Percentiles rank a stretch among this genome's conserved stretches.
These are phyloP conservation scores for Gila robusta DNA, from an alignment of 2,797 vertebrate genomes.

Conservation along the genomic window DNA sequence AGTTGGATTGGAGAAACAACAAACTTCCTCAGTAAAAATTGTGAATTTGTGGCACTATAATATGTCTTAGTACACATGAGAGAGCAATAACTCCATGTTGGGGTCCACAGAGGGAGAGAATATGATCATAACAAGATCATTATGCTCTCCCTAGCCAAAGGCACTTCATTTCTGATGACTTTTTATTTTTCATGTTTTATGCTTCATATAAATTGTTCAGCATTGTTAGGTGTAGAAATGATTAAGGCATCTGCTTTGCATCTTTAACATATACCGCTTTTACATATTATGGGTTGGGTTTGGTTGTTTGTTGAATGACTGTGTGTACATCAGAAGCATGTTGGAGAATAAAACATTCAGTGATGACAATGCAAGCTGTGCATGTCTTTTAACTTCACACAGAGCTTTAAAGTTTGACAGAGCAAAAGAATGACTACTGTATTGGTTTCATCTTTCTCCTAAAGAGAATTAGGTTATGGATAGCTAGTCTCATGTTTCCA, in stretches of 20 bases:
- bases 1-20: constrained; percentile 1
- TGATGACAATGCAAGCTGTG: background rate
- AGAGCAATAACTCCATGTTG: constrained; percentile 65
- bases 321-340: background rate
- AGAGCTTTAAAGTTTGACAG: constrained; percentile 28
- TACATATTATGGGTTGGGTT: background rate
- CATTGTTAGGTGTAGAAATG: constrained; percentile 57
- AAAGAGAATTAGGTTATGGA: constrained; percentile 22
- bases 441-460: constrained; percentile 25
- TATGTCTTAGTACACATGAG: constrained; percentile 46
- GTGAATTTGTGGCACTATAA: constrained; percentile 32
- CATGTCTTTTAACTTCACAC: constrained; percentile 1
- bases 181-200: constrained; percentile 71
- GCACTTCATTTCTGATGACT: constrained; percentile 60
- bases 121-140: constrained; percentile 62
- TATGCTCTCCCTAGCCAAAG: constrained; percentile 58
- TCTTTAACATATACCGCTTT: background rate
- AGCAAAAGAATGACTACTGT: constrained; percentile 12
- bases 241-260: constrained; percentile 33
- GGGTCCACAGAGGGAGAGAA: constrained; percentile 50
- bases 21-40: background rate
- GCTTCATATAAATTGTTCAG: constrained; percentile 60
- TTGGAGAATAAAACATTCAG: background rate
- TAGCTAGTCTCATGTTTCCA: constrained; percentile 15
- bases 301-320: constrained; percentile 2